phyloP scores from a whole-genome alignment of 2,113 vertebrate species.

The Eurypyga helias region DNA sequence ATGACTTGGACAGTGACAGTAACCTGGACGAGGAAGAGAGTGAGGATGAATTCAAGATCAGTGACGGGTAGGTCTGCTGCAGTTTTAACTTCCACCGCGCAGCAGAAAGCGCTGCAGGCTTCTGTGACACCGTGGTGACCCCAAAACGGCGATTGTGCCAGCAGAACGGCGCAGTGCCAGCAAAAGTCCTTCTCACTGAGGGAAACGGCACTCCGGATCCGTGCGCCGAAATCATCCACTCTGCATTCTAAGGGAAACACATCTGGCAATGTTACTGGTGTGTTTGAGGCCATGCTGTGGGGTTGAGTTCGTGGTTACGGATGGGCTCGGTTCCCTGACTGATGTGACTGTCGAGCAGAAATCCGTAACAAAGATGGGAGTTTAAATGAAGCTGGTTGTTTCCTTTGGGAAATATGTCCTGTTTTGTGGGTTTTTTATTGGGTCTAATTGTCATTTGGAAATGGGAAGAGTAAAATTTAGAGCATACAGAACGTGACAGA shows the following conservation, averaged over 20 bases:
- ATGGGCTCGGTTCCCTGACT: background rate
- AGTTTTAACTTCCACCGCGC: background rate
- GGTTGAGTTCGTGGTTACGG: background rate
- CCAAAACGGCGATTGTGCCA: background rate
- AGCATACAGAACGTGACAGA: background rate
- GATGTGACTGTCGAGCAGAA: background rate
- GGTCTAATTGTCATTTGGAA: background rate
- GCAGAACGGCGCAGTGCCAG: no score
- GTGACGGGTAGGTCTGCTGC: conserved; percentile 84
- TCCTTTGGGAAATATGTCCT: background rate
- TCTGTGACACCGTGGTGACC: background rate
- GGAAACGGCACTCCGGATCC: background rate
- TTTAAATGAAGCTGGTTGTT: background rate
- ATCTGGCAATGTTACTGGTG: background rate
- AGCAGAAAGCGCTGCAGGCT: background rate
- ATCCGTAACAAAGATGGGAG: background rate
- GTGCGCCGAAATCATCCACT: background rate
- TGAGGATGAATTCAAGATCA: conserved; percentile 95
- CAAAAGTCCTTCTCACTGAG: background rate
- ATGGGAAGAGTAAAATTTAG: background rate
- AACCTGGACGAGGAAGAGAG: conserved; percentile 94
- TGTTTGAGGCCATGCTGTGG: background rate
- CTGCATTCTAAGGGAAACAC: background rate
- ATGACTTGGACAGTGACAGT: conserved; percentile 96
- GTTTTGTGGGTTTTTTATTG: background rate